Evolutionary conservation across 1,140 invertebrate genomes (phyloP), one percentile per base, ranked within the genome.

Genomic region (Drosophila erecta): DNA sequence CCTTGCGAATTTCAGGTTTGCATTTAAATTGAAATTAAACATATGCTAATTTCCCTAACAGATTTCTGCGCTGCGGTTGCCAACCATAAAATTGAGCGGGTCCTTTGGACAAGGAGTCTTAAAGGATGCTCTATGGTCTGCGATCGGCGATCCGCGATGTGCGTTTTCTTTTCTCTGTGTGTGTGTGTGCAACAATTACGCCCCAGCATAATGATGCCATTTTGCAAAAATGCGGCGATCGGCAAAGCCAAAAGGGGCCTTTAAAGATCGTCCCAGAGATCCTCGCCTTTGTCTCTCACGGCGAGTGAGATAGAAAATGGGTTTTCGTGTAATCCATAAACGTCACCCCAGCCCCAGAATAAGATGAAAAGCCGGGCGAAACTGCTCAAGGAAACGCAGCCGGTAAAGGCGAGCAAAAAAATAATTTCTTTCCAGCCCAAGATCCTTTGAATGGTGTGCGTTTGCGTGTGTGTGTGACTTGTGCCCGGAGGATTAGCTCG

Each of bases 261-360:
- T 51, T 55, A 55, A 15, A 40, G 59, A 54, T 64, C 76, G 47
- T 85, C 62, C 72, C 46, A 38, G 24, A 41, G 24, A 59, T 76
- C 40, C 54, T 53, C 47, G 56, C 56, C 60, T 44, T 84, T 85
- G 72, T 76, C 49, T 66, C n/a, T 15, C 47, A 8, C n/a, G 14
- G 27, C 35, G 55, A 44, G 53, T n/a, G 27, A 49, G 46, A 33
- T 7, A 8, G 59, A 53, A 81, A 87, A 81, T 81, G 80, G 76
- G 69, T 79, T 85, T 84, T 85, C 84, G 46, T 91, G 89, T 91
- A 90, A 90, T 91, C 89, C 75, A 90, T 91, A 90, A 91, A 90
- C 89, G 89, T 89, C 83, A 90, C 70, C 77, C 89, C 74, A 66
- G 64, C 38, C 69, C 50, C 50, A 40, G 30, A 60, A 69, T 22